Conservation (phyloP, 2,797 vertebrate genomes). For the Scarus forsteni region DNA sequence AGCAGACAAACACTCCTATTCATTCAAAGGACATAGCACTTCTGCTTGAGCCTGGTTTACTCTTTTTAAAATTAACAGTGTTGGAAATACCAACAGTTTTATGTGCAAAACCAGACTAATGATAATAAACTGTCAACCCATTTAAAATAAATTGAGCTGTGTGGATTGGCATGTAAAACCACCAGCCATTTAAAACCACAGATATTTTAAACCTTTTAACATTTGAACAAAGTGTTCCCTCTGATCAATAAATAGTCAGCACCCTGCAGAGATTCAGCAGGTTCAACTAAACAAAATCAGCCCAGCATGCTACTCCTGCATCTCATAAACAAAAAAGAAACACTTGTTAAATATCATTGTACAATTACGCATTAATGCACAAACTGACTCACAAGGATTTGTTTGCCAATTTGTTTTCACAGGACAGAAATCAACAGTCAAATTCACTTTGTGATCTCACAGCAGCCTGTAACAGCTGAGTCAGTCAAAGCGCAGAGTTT, state of each 20-base stretch:
- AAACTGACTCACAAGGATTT: constrained; percentile 8
- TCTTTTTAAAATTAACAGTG: constrained; percentile 3
- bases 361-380: not conserved
- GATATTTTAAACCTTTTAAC: constrained; percentile 18
- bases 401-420: constrained; percentile 17
- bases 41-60: not conserved
- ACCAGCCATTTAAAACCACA: not conserved
- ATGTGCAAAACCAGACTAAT: not conserved
- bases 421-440: constrained; percentile 17
- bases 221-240: constrained; percentile 12
- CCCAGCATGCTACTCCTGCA: not conserved
- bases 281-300: constrained; percentile 21
- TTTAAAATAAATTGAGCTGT: constrained; percentile 24
- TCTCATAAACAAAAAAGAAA: constrained; percentile 12
- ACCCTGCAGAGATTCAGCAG: constrained; percentile 2
- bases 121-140: constrained; percentile 10
- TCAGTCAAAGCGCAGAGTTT: not conserved
- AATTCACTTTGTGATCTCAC: constrained; percentile 22
- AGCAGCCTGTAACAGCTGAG: constrained; percentile 12
- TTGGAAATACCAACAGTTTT: not conserved
- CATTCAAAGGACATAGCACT: not conserved
- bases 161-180: not conserved
- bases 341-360: constrained; percentile 6
- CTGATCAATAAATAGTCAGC: constrained; percentile 19
- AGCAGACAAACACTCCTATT: not conserved